phyloP scores from a whole-genome alignment of 2,888 invertebrate species.

The Pyrrhosoma nymphula region DNA sequence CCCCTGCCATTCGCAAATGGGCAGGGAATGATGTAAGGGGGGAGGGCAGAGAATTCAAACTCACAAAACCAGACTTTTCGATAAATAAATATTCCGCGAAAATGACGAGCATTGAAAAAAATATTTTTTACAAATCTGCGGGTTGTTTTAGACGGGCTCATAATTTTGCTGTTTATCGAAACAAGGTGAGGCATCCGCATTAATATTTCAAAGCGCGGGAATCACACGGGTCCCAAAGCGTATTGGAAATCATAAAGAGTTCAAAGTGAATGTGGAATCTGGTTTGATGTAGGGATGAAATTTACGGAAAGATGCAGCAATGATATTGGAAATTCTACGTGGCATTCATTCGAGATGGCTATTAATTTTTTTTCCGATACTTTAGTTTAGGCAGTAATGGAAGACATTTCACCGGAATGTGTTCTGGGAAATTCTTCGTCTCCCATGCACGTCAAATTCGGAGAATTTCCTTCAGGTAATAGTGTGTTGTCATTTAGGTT shows the following conservation, averaged over 20 bases:
- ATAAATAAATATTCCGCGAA: conserved; percentile 35
- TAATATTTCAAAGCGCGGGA: conserved; percentile 14
- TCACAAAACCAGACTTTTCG: neutral
- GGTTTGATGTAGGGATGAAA: neutral
- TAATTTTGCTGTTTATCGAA: neutral
- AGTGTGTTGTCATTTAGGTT: too few relatives aligned
- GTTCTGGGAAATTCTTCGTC: neutral
- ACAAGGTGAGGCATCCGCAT: neutral
- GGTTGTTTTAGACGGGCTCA: neutral
- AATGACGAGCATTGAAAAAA: neutral
- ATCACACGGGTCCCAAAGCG: conserved; percentile 23
- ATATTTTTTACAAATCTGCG: neutral
- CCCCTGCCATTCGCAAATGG: neutral
- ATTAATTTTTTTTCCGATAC: neutral
- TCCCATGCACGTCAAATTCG: too few relatives aligned
- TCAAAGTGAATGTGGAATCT: conserved; percentile 21
- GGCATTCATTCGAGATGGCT: neutral
- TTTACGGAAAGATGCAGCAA: neutral
- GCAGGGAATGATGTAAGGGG: neutral
- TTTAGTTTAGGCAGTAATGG: neutral
- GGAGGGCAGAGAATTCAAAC: neutral
- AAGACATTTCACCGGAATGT: neutral
- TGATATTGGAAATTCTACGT: neutral
- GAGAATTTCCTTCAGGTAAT: too few relatives aligned
- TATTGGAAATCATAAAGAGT: conserved; percentile 9